Conservation (phyloP, 2,888 invertebrate species). For the Scaptodrosophila latifasciaeformis region DNA sequence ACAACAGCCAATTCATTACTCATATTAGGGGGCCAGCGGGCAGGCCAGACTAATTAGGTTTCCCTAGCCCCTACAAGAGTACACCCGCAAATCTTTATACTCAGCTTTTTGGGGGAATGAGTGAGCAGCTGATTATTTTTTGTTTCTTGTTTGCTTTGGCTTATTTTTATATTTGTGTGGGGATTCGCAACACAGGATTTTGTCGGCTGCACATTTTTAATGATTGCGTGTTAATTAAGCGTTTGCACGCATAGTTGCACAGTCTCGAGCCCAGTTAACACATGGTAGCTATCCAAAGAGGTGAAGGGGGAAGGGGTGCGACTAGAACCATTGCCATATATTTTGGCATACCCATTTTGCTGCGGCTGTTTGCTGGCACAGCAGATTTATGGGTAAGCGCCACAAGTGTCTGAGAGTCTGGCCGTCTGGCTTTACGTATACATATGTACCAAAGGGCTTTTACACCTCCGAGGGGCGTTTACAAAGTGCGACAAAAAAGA, state of each 20-base stretch:
- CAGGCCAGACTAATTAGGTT: constrained; percentile 33
- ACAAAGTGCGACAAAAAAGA: constrained; percentile 5
- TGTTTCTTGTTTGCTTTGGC: neutral
- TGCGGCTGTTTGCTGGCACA: neutral
- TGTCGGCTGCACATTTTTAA: constrained; percentile 23
- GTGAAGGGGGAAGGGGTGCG: too few relatives aligned
- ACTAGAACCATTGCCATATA: constrained; percentile 26
- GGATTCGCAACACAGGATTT: too few relatives aligned
- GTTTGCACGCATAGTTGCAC: constrained; percentile 52
- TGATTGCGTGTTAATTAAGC: constrained; percentile 58
- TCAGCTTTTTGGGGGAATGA: neutral
- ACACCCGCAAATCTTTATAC: too few relatives aligned
- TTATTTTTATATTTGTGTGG: too few relatives aligned
- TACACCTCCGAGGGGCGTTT: constrained; percentile 7
- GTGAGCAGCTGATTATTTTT: neutral
- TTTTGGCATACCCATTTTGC: constrained; percentile 17
- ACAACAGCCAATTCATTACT: constrained; percentile 29
- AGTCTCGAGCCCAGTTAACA: constrained; percentile 1
- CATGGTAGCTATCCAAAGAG: neutral
- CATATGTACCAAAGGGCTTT: constrained; percentile 2
- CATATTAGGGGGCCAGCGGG: constrained; percentile 10
- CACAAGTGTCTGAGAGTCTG: constrained; percentile 23
- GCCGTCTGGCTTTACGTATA: neutral
- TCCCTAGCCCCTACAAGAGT: too few relatives aligned
- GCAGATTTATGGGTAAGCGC: constrained; percentile 45